Base-by-base conservation (phyloP, 1,140 invertebrate genomes). In the Cotesia vestalis region DNA sequence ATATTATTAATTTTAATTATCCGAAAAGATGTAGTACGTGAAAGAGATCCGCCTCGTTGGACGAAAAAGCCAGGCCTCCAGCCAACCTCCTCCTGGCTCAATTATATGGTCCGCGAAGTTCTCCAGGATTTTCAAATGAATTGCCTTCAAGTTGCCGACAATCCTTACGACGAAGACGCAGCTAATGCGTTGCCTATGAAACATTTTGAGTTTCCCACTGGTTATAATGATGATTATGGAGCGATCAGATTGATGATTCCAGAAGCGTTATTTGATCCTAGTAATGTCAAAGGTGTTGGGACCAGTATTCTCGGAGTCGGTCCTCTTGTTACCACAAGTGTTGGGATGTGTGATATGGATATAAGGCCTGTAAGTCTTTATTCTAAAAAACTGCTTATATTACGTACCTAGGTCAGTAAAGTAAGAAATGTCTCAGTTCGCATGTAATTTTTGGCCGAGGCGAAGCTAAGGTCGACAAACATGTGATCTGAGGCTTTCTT, bases 281-380 rank as follows among this genome's bases (percentile, higher is more conserved):
- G 84, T 71, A 84, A 81, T 70, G 84, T 87, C 52, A 84, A 85
- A n/a, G 79, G 83, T 11, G 86, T 89, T 27, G 87, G 88, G 1
- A 86, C 84, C 69, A 91, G 90, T 72, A 89, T 95, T 88, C 88
- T 95, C 75, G 90, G 93, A 76, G 89, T 92, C 73, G 89, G 91
- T 4, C 90, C 90, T 82, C 88, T 92, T 76, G 93, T 95, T 6
- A 94, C 94, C 5, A 96, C 94, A 1, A 94, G 94, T 81, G 94
- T 96, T 4, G 94, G 94, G 46, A 96, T 97, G 91, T 98, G 96
- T 87, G 96, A 98, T 84, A 95, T 97, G 73, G 96, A 98, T 86
- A 93, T 97, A 17, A 88, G 96, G 80, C 93, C 96, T 4, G 95
- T 95, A 35, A 89, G 90, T 79, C 27, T 27, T 46, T 38, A 69